These are phyloP conservation scores for Lophotriccus pileatus DNA, from an alignment of 2,797 vertebrate genomes.

Conservation along the genomic window DNA sequence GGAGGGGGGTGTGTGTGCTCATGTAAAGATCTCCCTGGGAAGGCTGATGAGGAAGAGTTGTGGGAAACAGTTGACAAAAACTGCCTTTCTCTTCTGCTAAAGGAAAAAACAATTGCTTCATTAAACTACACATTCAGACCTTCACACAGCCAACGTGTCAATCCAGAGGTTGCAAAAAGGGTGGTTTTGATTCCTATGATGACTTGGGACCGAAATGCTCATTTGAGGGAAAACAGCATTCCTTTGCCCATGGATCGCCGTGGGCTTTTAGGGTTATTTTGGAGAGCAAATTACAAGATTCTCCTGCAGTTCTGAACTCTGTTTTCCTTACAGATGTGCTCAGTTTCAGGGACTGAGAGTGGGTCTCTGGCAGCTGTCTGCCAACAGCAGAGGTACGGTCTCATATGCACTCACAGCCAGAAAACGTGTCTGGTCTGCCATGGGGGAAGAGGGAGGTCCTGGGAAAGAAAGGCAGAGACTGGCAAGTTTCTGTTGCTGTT, in stretches of 20 bases:
- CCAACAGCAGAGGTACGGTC: not conserved
- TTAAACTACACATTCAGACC: accelerated
- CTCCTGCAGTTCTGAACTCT: not conserved
- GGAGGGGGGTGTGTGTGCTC: accelerated
- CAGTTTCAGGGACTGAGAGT: not conserved
- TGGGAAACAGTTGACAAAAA: not conserved
- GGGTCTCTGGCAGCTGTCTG: constrained; percentile 6
- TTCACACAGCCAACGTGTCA: not conserved
- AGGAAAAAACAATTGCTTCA: not conserved
- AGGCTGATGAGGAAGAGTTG: not conserved
- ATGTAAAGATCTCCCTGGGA: accelerated
- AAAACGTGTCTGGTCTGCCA: not conserved
- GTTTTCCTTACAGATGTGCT: not conserved
- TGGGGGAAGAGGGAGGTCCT: not conserved
- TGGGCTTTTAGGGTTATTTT: not conserved
- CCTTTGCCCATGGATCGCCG: not conserved
- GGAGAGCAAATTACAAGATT: constrained; percentile 15
- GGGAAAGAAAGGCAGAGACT: not conserved
- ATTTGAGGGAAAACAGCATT: not conserved
- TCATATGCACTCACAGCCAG: accelerated
- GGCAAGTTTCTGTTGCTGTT: not conserved
- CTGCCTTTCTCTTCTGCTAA: not conserved
- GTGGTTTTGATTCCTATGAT: not conserved
- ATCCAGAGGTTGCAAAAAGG: not conserved
- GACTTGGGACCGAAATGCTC: not conserved